Evolutionary conservation across 1,140 invertebrate species (phyloP), one percentile per base, ranked within the genome.

Genomic region (Wiebesia pumilae): DNA sequence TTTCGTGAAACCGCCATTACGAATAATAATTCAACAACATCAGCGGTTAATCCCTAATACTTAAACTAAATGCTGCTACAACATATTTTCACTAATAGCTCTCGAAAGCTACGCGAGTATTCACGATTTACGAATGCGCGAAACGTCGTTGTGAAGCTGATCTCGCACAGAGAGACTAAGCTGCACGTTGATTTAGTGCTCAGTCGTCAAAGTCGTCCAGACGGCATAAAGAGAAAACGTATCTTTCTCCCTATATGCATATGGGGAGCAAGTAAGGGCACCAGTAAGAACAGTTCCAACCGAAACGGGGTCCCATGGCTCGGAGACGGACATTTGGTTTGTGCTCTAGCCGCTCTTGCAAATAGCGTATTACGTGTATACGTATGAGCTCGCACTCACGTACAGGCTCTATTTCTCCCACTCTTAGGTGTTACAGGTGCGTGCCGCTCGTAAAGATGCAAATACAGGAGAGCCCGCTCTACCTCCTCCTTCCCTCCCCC

Each of bases 391-490:
- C 7, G 7, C 75, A 38, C 43, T 51, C 35, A 47, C 40, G 33
- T 43, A 71, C 65, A 58, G 27, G 30, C 33, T 19, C 69, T 71
- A 9, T 78, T n/a, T 77, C 51, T 54, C 73, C 43, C 10, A 43
- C 38, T 12, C 24, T n/a, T 47, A 73, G 43, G 30, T 47, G 78
- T 81, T 89, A 91, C 91, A 92, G 91, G 92, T 92, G 91, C 89
- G 80, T 79, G 88, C 78, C 81, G 88, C 92, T 92, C 92, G 92
- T 92, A 92, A 92, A 92, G 88, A 92, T 92, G 91, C 92, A 92
- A 92, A 92, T 92, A 89, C 86, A 87, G 33, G 30, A 6, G 69
- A 33, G 43, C 30, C 62, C 65, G 51, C 27, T 62, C 58, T 27
- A 27, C 58, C 30, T 35, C 79, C 47, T 21, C 35, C 30, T 30